Percentiles rank a stretch among this genome's conserved stretches.
These are phyloP conservation scores for Oryzaephilus surinamensis DNA, from an alignment of 1,140 invertebrate genomes.

Conservation along the genomic window DNA sequence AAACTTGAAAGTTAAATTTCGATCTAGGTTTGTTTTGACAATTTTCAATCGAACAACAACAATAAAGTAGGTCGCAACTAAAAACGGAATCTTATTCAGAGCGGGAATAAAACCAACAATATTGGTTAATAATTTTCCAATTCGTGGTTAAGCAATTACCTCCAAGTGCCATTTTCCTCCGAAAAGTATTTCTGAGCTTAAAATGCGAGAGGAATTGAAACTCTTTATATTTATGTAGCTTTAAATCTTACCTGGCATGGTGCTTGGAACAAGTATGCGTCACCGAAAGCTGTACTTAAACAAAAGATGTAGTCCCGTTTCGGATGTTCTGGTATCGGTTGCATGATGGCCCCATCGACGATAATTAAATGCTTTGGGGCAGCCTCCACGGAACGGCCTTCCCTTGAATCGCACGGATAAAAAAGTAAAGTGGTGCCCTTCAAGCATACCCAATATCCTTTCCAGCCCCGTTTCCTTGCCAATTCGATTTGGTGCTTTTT, in stretches of 20 bases:
- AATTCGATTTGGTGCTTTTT: constrained; percentile 95
- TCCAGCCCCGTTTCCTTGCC: constrained; percentile 91
- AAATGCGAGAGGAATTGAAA: no score
- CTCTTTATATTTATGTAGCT: no score
- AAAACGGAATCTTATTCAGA: no score
- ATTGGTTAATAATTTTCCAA: no score
- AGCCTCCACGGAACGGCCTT: constrained; percentile 79
- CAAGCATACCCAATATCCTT: constrained; percentile 95
- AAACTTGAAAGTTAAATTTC: no score
- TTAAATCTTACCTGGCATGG: constrained; percentile 53
- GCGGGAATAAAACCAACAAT: no score
- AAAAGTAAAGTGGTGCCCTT: constrained; percentile 95
- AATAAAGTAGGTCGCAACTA: no score
- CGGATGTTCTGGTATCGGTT: constrained; percentile 95
- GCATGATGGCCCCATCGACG: constrained; percentile 95
- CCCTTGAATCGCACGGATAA: constrained; percentile 90
- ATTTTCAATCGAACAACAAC: no score
- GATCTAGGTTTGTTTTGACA: no score
- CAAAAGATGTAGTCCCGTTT: constrained; percentile 97
- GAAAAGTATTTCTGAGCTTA: no score
- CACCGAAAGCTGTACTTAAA: constrained; percentile 93
- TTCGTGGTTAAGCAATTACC: no score
- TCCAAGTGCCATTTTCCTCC: no score
- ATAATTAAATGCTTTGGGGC: constrained; percentile 92
- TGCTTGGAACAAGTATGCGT: constrained; percentile 96